These are phyloP conservation scores for Glyptemys insculpta DNA, from an alignment of 2,797 vertebrate species.

Conservation along the genomic window DNA sequence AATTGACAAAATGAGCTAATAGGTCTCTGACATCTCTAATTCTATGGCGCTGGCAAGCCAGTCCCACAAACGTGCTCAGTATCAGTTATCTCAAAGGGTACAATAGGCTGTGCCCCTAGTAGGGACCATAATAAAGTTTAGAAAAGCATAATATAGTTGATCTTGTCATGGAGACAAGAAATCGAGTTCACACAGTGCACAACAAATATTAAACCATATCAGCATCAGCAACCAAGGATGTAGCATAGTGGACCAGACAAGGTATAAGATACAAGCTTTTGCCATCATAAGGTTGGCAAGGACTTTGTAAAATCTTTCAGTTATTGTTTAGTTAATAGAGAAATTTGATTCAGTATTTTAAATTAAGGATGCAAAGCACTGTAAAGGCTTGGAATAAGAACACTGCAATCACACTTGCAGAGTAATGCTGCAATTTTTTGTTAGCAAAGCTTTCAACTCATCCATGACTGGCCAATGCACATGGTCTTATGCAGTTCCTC, in stretches of 20 bases:
- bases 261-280: not conserved
- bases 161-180: not conserved
- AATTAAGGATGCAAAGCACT: not conserved
- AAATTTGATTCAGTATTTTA: not conserved
- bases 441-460: not conserved
- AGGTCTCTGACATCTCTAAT: not conserved
- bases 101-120: not conserved
- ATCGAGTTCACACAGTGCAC: not conserved
- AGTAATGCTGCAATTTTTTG: not conserved
- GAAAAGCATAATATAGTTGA: not conserved
- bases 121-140: not conserved
- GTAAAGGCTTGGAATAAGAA: not conserved
- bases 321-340: not conserved
- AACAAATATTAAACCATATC: not conserved
- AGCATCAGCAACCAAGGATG: not conserved
- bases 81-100: not conserved
- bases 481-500: not conserved
- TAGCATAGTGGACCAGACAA: not conserved
- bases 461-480: not conserved
- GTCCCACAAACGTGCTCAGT: not conserved
- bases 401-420: not conserved
- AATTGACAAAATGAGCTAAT: not conserved
- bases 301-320: not conserved
- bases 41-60: not conserved
- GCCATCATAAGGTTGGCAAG: accelerated